Evolutionary conservation across 2,888 invertebrate species (phyloP).

Genomic region (Tuberolachnus salignus): DNA sequence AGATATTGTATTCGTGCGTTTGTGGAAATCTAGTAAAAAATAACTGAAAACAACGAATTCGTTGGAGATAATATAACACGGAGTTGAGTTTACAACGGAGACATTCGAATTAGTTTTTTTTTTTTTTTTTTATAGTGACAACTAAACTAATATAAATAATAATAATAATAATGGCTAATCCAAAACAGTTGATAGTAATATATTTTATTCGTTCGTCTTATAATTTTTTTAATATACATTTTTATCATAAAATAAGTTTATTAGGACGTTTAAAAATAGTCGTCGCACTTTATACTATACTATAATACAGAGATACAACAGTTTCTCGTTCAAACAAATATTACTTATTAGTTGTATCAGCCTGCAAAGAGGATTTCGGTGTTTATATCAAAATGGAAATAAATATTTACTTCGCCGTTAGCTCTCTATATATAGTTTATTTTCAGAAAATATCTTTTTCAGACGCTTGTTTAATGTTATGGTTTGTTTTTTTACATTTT

Average conservation of each 20-base stretch:
- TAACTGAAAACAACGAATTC: too few species aligned
- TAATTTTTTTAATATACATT: not conserved
- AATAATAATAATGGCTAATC: too few species aligned
- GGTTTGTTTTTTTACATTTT: too few species aligned
- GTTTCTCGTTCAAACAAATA: constrained; percentile 18
- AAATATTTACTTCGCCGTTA: constrained; percentile 28
- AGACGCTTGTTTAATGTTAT: not conserved
- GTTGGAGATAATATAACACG: too few species aligned
- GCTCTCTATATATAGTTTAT: not conserved
- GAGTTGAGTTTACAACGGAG: too few species aligned
- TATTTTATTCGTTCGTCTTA: too few species aligned
- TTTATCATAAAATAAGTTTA: not conserved
- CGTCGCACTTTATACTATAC: not conserved
- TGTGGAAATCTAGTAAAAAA: too few species aligned
- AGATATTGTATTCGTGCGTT: too few species aligned
- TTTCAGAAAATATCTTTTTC: constrained; percentile 38
- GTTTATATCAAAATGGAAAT: constrained; percentile 41
- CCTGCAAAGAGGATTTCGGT: not conserved
- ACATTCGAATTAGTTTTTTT: too few species aligned
- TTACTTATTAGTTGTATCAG: constrained; percentile 27
- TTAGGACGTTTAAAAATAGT: constrained; percentile 25
- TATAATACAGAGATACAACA: constrained; percentile 5
- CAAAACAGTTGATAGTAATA: too few species aligned
- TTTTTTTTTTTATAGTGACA: too few species aligned
- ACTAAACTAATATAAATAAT: too few species aligned